Conservation (phyloP, 2,888 invertebrate genomes). For the Agrochola lychnidis region DNA sequence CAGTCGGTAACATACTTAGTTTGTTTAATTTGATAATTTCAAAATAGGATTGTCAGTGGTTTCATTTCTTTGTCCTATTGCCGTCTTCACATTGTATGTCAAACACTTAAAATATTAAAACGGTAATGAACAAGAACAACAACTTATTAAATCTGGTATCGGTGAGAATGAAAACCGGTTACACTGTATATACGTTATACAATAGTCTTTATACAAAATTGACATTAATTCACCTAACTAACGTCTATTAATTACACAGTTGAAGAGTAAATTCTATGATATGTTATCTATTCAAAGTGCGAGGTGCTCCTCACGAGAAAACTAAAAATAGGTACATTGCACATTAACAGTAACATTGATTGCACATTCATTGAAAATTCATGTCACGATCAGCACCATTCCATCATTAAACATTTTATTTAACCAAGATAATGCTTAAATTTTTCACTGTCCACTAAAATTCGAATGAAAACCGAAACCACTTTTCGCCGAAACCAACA, state of each 20-base stretch:
- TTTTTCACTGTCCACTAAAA: slow-evolving; percentile 31
- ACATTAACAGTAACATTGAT: slow-evolving; percentile 65
- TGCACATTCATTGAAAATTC: slow-evolving; percentile 59
- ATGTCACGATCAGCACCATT: slow-evolving; percentile 65
- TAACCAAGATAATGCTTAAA: slow-evolving; percentile 12
- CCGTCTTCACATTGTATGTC: no score
- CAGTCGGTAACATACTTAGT: no score
- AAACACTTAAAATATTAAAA: background rate
- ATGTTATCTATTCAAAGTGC: slow-evolving; percentile 83
- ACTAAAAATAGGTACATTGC: slow-evolving; percentile 67
- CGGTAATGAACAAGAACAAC: slow-evolving; percentile 3
- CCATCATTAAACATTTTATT: slow-evolving; percentile 35
- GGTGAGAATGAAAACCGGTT: slow-evolving; percentile 1
- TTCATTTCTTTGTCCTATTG: no score
- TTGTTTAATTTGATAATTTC: no score
- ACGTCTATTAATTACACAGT: slow-evolving; percentile 61
- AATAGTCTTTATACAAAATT: slow-evolving; percentile 64
- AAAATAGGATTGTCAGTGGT: no score
- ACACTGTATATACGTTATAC: slow-evolving; percentile 11
- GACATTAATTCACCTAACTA: slow-evolving; percentile 73
- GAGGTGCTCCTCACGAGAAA: slow-evolving; percentile 49
- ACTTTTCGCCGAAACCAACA: slow-evolving; percentile 31
- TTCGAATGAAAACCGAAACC: slow-evolving; percentile 13
- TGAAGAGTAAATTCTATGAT: slow-evolving; percentile 79
- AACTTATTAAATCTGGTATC: background rate